These are phyloP conservation scores for Whitmania pigra DNA, from an alignment of 1,140 invertebrate species.

Conservation along the genomic window DNA sequence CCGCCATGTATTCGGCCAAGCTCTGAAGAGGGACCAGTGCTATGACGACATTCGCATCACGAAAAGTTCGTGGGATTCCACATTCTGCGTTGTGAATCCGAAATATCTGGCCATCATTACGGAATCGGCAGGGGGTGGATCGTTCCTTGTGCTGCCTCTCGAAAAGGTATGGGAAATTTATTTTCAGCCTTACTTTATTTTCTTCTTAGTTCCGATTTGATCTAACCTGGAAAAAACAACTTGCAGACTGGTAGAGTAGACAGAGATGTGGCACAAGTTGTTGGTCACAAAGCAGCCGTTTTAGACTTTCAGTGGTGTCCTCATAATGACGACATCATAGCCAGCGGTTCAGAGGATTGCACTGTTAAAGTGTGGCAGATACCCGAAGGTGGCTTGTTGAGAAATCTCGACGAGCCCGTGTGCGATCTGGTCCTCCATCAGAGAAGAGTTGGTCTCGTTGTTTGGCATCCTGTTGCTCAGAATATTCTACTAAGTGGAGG, in stretches of 20 bases:
- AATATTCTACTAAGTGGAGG: constrained; percentile 40
- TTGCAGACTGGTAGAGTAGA: constrained; percentile 79
- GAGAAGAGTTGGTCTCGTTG: constrained; percentile 36
- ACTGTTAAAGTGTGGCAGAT: constrained; percentile 97
- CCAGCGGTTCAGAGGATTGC: constrained; percentile 93
- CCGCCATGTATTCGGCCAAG: constrained; percentile 93
- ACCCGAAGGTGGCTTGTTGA: constrained; percentile 70
- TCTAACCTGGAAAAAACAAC: background rate
- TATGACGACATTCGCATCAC: constrained; percentile 97
- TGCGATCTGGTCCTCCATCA: constrained; percentile 56
- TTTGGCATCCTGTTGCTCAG: constrained; percentile 42
- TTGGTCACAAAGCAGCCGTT: constrained; percentile 94
- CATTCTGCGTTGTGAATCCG: constrained; percentile 95
- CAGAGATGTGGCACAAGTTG: constrained; percentile 82
- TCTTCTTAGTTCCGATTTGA: background rate
- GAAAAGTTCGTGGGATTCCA: constrained; percentile 95
- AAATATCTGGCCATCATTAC: constrained; percentile 98
- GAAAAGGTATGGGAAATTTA: constrained; percentile 62
- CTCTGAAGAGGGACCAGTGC: constrained; percentile 90
- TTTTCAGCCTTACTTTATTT: background rate
- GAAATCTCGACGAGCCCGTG: constrained; percentile 79
- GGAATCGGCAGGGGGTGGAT: constrained; percentile 92
- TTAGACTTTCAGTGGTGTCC: constrained; percentile 97
- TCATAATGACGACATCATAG: constrained; percentile 95
- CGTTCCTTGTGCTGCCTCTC: constrained; percentile 91